A percentile compares a stretch with the other conserved stretches of the same genome.
These are phyloP conservation scores for Frankliniella fusca DNA, from an alignment of 2,888 invertebrate species.

Conservation along the genomic window DNA sequence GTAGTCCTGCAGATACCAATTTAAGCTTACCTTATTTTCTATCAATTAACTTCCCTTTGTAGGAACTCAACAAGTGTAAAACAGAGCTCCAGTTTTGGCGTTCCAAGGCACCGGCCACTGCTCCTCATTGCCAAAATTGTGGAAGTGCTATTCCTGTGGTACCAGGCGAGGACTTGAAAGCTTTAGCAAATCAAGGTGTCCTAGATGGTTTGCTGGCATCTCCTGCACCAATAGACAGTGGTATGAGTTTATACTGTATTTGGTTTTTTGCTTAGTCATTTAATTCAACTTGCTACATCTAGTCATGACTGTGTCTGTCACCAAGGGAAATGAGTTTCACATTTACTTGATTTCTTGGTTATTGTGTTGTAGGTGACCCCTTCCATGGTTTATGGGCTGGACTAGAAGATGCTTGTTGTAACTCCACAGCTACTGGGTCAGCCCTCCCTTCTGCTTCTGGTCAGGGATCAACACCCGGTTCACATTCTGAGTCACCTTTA, in stretches of 20 bases:
- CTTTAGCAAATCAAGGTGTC: constrained; percentile 55
- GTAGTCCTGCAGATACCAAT: not conserved
- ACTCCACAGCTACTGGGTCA: too few relatives aligned
- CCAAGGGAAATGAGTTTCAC: not conserved
- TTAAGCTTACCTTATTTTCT: not conserved
- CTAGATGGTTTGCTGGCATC: not conserved
- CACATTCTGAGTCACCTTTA: not conserved
- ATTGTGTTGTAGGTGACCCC: not conserved
- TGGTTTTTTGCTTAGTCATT: not conserved
- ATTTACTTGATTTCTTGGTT: not conserved
- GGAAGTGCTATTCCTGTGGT: constrained; percentile 57
- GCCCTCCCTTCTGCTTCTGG: too few relatives aligned
- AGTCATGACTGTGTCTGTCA: not conserved
- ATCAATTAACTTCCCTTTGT: constrained; percentile 38
- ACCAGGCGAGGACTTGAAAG: constrained; percentile 60
- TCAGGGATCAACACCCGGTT: too few relatives aligned
- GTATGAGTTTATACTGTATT: not conserved
- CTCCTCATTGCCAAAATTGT: constrained; percentile 69
- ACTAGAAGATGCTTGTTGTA: not conserved
- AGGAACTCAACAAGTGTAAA: constrained; percentile 88
- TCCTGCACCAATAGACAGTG: not conserved
- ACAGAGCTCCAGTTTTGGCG: constrained; percentile 89
- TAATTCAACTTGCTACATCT: not conserved
- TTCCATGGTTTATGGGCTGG: not conserved
- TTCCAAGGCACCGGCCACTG: constrained; percentile 75